Base-by-base conservation (phyloP, 2,797 vertebrate genomes). In the Gymnoscopelus microlampas region DNA sequence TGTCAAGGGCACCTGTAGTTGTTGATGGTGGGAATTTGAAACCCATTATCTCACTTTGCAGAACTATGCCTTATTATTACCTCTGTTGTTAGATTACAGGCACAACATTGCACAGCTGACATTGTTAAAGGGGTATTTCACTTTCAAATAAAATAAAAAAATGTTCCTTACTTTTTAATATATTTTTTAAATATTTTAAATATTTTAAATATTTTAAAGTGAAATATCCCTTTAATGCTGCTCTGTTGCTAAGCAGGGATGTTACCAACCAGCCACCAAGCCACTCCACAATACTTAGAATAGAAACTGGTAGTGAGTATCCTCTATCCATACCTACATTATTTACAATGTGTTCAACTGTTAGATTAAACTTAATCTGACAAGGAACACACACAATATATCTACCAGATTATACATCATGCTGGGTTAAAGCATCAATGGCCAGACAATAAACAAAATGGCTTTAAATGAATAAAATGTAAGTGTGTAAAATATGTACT, bases 241-340 rank as follows among this genome's bases (percentile, higher is more conserved):
- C 15, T 10, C 13, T 39, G 14, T 14, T 11, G 57, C 26, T 24
- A 35, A 64, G 29, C 26, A 29, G 26, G 13, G 8, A 68, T 64
- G 48, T 3, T 12, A 24, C 14, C 47, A 63, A 44, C 29, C 6
- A 24, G 53, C 63, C 14, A 35, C 66, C 69, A 65, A 62, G 65
- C 66, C 76, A 68, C 71, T 69, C 76, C 73, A 68, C 47, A 35
- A 63, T 80, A 81, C 51, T 7, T 60, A 48, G 78, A 66, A 73
- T 61, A 55, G 56, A 19, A 69, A 61, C 68, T 3, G 26, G 26
- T 29, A 29, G 26, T 29, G 26, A 29, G 26, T 29, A 29, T 29
- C 26, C 26, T 29, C 26, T 29, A 29, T 29, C 26, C 26, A 29
- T 1, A 29, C 14, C 73, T 76, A 64, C 50, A 29, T 19, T 13